Percentiles rank a stretch among this genome's conserved stretches.
phyloP scores from a whole-genome alignment of 2,113 vertebrate species.

The Panthera leo region DNA sequence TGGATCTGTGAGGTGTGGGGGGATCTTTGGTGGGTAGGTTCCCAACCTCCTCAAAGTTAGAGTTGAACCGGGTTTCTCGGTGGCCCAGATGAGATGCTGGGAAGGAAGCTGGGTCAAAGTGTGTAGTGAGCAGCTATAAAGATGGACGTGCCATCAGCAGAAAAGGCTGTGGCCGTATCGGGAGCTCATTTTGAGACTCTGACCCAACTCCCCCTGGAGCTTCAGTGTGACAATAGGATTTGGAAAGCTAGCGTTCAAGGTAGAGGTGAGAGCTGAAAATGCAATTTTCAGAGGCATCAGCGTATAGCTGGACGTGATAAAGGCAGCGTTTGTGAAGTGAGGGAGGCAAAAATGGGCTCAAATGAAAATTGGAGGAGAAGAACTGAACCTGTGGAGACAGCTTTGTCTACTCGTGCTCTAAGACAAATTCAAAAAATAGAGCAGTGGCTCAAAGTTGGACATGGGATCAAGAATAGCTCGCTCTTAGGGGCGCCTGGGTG shows the following conservation, averaged over 20 bases:
- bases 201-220: neutral
- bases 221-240: neutral
- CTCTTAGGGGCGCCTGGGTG: no score
- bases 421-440: no score
- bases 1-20: no score
- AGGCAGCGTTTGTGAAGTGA: neutral
- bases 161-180: rapidly evolving
- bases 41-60: no score
- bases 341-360: neutral
- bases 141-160: no score
- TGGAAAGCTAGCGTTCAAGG: neutral
- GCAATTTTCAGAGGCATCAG: neutral
- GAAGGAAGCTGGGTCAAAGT: neutral
- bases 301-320: neutral
- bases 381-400: neutral
- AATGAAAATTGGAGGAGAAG: neutral
- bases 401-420: no score
- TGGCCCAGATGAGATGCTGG: rapidly evolving
- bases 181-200: no score
- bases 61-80: neutral
- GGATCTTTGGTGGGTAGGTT: no score
- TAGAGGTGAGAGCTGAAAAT: neutral
- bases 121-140: neutral
- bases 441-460: no score
- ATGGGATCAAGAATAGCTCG: no score